A percentile compares a stretch with the other conserved stretches of the same genome.
Conservation (phyloP, 2,888 invertebrate genomes). For the Eristalinus sepulchralis region DNA sequence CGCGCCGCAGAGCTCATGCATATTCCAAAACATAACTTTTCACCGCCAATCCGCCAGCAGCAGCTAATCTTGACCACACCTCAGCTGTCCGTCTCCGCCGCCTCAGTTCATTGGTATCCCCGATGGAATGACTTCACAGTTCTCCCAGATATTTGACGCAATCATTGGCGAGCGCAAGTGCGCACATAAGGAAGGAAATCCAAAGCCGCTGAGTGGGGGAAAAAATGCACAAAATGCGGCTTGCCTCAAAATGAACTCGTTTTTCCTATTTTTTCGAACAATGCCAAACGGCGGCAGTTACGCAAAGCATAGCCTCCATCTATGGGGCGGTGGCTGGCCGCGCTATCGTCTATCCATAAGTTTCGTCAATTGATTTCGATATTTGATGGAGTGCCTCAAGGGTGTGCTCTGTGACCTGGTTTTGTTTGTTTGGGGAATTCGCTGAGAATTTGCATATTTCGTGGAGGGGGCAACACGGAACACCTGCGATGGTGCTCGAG, state of each 20-base stretch:
- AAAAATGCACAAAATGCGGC: conserved; percentile 35
- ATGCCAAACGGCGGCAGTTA: conserved; percentile 36
- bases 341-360: conserved; percentile 19
- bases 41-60: not conserved
- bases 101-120: not conserved
- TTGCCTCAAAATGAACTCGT: conserved; percentile 39
- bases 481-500: conserved; percentile 31
- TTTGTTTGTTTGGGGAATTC: conserved; percentile 11
- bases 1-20: conserved; percentile 6
- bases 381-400: conserved; percentile 44
- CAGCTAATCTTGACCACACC: conserved; percentile 30
- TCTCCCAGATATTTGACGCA: conserved; percentile 21
- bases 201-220: conserved; percentile 45
- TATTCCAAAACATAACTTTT: conserved; percentile 1
- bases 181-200: conserved; percentile 41
- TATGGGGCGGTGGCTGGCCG: not conserved
- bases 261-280: conserved; percentile 9
- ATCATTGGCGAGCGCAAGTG: conserved; percentile 1
- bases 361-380: conserved; percentile 41
- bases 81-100: not conserved
- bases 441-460: conserved; percentile 29
- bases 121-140: not conserved
- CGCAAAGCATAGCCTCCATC: conserved; percentile 12
- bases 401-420: conserved; percentile 45
- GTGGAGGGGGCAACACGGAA: conserved; percentile 6